Percentiles rank a stretch among this genome's conserved stretches.
phyloP scores from a whole-genome alignment of 2,888 invertebrate genomes.

The Nomada flava region DNA sequence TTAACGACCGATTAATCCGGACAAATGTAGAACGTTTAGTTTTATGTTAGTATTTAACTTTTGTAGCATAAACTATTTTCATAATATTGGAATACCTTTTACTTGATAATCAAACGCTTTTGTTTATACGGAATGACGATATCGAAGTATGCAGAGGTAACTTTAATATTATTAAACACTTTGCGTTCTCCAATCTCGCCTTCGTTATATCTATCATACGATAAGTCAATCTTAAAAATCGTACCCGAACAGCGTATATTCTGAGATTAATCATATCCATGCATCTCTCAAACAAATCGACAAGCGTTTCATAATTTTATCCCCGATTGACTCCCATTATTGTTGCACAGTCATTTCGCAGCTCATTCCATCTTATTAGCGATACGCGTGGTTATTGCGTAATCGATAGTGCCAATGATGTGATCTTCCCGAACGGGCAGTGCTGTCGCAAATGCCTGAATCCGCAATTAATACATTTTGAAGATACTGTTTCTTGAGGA shows the following conservation, averaged over 20 bases:
- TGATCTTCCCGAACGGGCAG: conserved; percentile 13
- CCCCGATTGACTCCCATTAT: neutral
- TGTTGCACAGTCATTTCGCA: conserved; percentile 17
- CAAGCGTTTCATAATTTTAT: conserved; percentile 25
- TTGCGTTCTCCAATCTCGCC: neutral
- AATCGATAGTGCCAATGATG: conserved; percentile 43
- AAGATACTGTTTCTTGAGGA: neutral
- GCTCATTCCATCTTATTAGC: conserved; percentile 18
- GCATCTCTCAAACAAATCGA: neutral
- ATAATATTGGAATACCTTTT: neutral
- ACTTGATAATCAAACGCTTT: neutral
- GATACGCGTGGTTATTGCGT: conserved; percentile 39
- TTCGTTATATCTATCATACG: neutral
- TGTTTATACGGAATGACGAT: neutral
- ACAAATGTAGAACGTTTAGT: too few species aligned
- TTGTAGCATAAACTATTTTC: too few species aligned
- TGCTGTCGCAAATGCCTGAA: conserved; percentile 12
- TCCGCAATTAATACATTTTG: neutral
- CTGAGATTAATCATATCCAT: neutral
- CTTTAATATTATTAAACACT: neutral
- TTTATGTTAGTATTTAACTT: too few species aligned
- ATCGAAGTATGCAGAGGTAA: conserved; percentile 1
- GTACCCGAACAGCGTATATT: neutral
- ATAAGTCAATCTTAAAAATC: conserved; percentile 7
- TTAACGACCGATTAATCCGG: too few species aligned